phyloP scores from a whole-genome alignment of 1,140 invertebrate species.

The Ceratosolen fusciceps region DNA sequence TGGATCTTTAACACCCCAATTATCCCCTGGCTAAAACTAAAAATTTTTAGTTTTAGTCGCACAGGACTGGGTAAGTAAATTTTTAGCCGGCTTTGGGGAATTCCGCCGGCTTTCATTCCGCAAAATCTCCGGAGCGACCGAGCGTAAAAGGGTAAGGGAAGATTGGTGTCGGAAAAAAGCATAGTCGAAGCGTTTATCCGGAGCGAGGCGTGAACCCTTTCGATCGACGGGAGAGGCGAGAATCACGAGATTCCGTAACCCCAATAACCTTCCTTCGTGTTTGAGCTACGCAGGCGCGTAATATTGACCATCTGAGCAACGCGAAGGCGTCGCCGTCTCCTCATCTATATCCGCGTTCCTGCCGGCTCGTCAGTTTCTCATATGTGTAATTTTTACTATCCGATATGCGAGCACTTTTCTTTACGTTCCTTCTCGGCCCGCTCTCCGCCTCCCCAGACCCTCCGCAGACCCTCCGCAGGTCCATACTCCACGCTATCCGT shows the following conservation, averaged over 20 bases:
- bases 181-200: constrained; percentile 18
- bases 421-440: background rate
- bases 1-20: constrained; percentile 39
- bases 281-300: background rate
- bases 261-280: too few relatives aligned
- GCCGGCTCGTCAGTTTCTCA: background rate
- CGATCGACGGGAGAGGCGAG: background rate
- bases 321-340: background rate
- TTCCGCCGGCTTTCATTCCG: background rate
- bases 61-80: background rate
- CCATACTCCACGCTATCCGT: background rate
- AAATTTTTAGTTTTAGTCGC: too few relatives aligned
- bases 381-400: background rate
- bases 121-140: background rate
- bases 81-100: background rate
- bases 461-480: too few relatives aligned
- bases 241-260: background rate
- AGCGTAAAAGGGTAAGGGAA: too few relatives aligned
- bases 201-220: constrained; percentile 1
- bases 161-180: background rate
- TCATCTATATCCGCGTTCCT: background rate
- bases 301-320: constrained; percentile 5
- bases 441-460: too few relatives aligned
- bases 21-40: too few relatives aligned
- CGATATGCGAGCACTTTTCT: background rate